These are phyloP conservation scores for Leucopsar rothschildi DNA, from an alignment of 2,113 vertebrate species.

Conservation along the genomic window DNA sequence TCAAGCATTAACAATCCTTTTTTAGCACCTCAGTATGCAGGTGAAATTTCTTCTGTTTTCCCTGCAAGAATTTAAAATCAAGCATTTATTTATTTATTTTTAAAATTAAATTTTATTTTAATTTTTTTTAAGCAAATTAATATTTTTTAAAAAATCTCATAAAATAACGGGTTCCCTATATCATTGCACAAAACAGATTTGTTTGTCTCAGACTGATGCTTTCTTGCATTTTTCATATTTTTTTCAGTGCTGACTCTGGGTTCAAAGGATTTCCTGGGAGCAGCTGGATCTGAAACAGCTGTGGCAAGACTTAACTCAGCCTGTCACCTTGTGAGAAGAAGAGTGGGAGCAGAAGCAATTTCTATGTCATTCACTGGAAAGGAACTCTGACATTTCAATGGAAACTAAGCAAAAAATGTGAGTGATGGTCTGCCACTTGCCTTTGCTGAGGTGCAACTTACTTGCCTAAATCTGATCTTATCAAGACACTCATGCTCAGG, in stretches of 20 bases:
- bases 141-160: accelerated
- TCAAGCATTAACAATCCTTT: background rate
- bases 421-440: background rate
- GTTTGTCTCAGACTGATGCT: background rate
- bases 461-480: background rate
- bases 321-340: background rate
- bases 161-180: background rate
- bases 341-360: background rate
- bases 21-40: background rate
- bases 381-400: background rate
- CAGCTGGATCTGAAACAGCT: background rate
- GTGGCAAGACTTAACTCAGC: background rate
- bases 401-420: background rate
- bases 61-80: background rate
- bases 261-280: background rate
- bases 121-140: background rate
- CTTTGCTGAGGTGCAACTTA: background rate
- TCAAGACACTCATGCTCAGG: background rate
- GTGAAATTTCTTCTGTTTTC: background rate
- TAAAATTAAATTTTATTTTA: background rate
- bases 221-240: background rate
- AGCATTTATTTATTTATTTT: background rate
- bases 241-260: background rate
- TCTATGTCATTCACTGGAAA: background rate
- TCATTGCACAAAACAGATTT: background rate